Conservation (phyloP, 2,888 invertebrate genomes). For the Aromia moschata region DNA sequence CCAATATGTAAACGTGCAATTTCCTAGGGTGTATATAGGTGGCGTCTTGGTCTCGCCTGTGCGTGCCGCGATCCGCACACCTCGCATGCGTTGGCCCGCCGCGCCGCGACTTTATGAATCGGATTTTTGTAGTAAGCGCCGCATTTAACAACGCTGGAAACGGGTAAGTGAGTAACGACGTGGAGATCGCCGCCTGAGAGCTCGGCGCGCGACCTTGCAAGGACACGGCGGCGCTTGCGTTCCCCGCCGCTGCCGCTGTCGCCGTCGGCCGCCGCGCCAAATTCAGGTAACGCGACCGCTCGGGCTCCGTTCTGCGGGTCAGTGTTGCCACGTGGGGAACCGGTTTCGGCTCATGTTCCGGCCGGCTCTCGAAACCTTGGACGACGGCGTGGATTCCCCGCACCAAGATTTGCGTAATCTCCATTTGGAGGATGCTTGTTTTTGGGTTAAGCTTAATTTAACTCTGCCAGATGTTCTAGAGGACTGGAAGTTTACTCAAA, state of each 20-base stretch:
- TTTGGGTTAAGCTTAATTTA: no score
- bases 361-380: no score
- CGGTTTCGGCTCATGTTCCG: neutral
- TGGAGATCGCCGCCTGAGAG: constrained; percentile 4
- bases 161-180: constrained; percentile 12
- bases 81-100: neutral
- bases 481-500: no score
- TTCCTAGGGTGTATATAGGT: no score
- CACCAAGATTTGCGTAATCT: no score
- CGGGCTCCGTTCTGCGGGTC: neutral
- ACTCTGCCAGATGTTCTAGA: no score
- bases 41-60: no score
- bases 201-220: constrained; percentile 20
- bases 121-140: constrained; percentile 17
- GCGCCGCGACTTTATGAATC: constrained; percentile 4
- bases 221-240: constrained; percentile 14
- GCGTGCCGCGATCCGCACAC: neutral
- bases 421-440: no score
- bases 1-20: no score
- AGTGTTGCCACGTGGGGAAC: constrained; percentile 4
- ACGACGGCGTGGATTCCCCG: no score
- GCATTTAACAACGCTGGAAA: constrained; percentile 11
- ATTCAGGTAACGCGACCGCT: constrained; percentile 23
- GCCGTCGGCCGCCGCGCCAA: constrained; percentile 6
- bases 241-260: no score